Base-by-base conservation (phyloP, 1,140 invertebrate genomes). In the Pseudomyrmex cubaensis region DNA sequence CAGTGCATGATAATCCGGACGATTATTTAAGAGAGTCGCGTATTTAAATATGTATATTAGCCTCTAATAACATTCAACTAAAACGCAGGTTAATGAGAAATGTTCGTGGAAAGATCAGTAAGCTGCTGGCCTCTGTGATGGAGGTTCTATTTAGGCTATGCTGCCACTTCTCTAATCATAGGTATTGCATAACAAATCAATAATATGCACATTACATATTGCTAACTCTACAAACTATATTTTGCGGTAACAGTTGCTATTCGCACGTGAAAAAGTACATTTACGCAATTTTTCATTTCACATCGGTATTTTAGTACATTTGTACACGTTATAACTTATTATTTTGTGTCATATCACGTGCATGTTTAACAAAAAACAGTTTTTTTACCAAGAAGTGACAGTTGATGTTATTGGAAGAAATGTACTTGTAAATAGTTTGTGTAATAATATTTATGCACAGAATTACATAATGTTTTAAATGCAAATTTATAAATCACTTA, bases 91-190 rank as follows among this genome's bases (percentile, higher is more conserved):
- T 95, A 93, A 92, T 95, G 91, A 94, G 94, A 95, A 86, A 95
- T 94, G 90, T 94, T 91, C 94, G 93, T 92, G 93, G 95, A 92
- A 96, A 96, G 93, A 94, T 96, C 92, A 94, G 95, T 92, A 95
- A 95, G 94, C 94, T 95, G 93, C 95, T 95, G 91, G 94, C 95
- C 87, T 96, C 95, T 90, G 91, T 96, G 90, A 94, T 96, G 89
- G 95, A 96, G 91, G 95, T 96, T 92, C 95, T 95, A 90, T 95
- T 95, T 93, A 95, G 95, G 90, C 92, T 95, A 91, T 96, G 96
- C 95, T 95, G 96, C 92, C 95, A 96, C 88, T 95, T 96, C 93
- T 95, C 95, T 90, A 93, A 94, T 93, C 91, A 94, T 94, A 94
- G 94, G 94, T 94, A 94, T 91, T 91, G 85, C 89, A 93, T 92